Conservation (phyloP, 1,140 invertebrate species). For the Tetragonula clypearis region DNA sequence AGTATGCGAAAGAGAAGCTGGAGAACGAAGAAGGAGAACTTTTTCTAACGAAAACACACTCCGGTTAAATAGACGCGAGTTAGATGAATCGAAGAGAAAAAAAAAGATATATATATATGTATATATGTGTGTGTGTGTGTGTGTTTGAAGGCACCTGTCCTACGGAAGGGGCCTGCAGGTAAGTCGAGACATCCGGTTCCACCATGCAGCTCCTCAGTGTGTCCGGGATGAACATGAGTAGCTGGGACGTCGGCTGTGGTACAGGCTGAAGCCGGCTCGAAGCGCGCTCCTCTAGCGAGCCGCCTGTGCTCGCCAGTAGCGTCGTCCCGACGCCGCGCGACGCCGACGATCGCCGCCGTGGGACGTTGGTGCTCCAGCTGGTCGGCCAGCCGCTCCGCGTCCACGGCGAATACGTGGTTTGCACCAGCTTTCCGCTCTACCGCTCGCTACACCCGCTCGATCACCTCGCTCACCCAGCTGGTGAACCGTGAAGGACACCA, state of each 20-base stretch:
- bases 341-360: conserved; percentile 15
- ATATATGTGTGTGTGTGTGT: too few species aligned
- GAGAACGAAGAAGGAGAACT: too few species aligned
- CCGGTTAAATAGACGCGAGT: neutral
- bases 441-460: neutral
- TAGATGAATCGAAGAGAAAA: neutral
- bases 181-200: conserved; percentile 91
- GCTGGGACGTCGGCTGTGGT: conserved; percentile 75
- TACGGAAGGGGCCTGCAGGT: conserved; percentile 90
- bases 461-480: neutral
- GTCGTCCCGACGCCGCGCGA: conserved; percentile 48
- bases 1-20: neutral
- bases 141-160: conserved; percentile 85
- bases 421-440: neutral
- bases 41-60: neutral
- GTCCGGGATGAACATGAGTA: conserved; percentile 91
- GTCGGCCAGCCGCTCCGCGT: conserved; percentile 22
- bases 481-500: neutral
- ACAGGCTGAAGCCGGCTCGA: conserved; percentile 65
- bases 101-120: neutral
- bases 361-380: conserved; percentile 8
- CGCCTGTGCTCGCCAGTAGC: conserved; percentile 25
- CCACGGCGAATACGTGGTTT: conserved; percentile 7
- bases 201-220: conserved; percentile 91
- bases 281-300: conserved; percentile 43